Percentiles rank a stretch among this genome's conserved stretches.
These are phyloP conservation scores for Martes flavigula DNA, from an alignment of 2,797 vertebrate species.

Conservation along the genomic window DNA sequence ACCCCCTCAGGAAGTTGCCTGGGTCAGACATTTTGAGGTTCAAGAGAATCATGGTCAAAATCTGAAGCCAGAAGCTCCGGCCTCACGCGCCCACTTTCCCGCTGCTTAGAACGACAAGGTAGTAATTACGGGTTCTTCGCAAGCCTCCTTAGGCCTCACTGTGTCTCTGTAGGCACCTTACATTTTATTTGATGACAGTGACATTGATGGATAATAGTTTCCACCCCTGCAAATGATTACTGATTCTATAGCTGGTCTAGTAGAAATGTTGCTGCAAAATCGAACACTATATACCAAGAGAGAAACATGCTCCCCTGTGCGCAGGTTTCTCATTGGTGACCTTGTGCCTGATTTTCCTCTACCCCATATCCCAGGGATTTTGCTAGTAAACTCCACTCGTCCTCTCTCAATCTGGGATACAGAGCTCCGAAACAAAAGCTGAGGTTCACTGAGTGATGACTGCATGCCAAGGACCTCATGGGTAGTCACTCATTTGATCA, in stretches of 20 bases:
- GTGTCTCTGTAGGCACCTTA: not conserved
- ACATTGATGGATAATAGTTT: slow-evolving; percentile 31
- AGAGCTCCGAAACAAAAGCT: not conserved
- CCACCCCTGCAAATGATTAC: slow-evolving; percentile 1
- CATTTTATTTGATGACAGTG: slow-evolving; percentile 45
- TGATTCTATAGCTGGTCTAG: not conserved
- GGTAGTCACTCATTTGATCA: not conserved
- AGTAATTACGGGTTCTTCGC: slow-evolving; percentile 21
- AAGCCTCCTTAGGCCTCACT: not conserved
- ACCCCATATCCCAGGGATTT: not conserved
- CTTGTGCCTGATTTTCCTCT: not conserved
- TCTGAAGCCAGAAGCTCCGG: not conserved
- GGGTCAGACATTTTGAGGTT: not conserved
- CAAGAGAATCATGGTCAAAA: not conserved
- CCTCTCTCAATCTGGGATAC: not conserved
- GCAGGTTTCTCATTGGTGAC: not conserved
- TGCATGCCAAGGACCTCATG: too few relatives aligned
- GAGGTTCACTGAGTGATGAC: not conserved
- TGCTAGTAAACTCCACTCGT: not conserved
- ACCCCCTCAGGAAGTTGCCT: not conserved
- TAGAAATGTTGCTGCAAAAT: not conserved
- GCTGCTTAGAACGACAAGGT: not conserved
- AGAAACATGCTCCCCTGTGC: not conserved
- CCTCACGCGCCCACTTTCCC: not conserved
- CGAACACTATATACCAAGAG: not conserved